phyloP scores from a whole-genome alignment of 2,113 vertebrate species.

The Corvus moneduloides region DNA sequence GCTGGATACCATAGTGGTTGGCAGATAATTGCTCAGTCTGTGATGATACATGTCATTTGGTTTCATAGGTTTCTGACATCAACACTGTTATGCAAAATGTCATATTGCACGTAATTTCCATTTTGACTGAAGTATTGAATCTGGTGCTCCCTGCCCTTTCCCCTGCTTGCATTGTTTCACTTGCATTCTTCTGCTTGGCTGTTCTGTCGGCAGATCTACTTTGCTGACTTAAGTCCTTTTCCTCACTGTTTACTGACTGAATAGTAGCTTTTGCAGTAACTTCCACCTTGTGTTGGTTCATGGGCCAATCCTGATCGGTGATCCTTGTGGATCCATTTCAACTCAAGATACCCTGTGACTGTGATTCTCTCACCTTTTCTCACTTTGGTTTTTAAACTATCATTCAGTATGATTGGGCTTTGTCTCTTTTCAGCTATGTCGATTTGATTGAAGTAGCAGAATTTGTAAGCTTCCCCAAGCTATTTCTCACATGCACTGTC shows the following conservation, averaged over 20 bases:
- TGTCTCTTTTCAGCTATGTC: neutral
- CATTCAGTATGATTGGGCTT: neutral
- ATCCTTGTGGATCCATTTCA: neutral
- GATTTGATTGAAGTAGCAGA: neutral
- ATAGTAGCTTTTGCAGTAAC: neutral
- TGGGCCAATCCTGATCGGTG: neutral
- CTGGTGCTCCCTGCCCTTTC: neutral
- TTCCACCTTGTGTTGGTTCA: neutral
- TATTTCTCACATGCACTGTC: neutral
- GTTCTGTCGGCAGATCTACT: neutral
- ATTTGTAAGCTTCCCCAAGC: neutral
- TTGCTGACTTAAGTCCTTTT: neutral
- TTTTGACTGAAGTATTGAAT: neutral
- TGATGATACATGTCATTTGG: neutral
- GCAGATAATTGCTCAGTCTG: slow-evolving; percentile 6
- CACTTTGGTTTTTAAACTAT: neutral
- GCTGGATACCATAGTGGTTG: neutral
- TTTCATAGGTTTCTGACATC: slow-evolving; percentile 16
- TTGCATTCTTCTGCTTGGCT: neutral
- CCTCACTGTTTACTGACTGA: neutral
- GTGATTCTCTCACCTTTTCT: neutral
- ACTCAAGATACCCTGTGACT: neutral
- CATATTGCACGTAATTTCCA: neutral
- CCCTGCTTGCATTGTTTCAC: neutral
- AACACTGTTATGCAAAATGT: slow-evolving; percentile 22